Evolutionary conservation across 2,113 vertebrate genomes (phyloP).

Genomic region (Elachura formosa): DNA sequence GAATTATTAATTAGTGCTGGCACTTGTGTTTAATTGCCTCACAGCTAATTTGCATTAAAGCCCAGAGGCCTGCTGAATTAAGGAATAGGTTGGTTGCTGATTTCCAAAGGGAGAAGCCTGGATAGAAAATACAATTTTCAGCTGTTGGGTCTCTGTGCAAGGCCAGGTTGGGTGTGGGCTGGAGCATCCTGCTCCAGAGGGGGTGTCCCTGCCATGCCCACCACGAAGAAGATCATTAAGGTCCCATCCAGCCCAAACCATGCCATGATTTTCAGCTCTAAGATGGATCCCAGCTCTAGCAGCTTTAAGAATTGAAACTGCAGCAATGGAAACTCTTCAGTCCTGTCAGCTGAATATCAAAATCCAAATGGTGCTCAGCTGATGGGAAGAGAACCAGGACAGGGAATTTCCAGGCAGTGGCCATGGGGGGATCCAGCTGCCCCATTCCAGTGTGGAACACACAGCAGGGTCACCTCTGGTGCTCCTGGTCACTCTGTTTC

Average conservation of each 20-base stretch:
- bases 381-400: not conserved
- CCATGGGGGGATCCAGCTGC: not conserved
- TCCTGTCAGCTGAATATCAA: not conserved
- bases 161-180: fast-evolving
- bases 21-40: not conserved
- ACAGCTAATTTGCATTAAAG: not conserved
- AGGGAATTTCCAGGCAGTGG: not conserved
- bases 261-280: not conserved
- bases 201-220: not conserved
- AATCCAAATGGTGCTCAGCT: not conserved
- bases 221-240: not conserved
- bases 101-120: not conserved
- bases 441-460: not conserved
- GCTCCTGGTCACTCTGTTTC: not conserved
- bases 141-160: not conserved
- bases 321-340: not conserved
- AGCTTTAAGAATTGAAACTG: not conserved
- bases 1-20: not conserved
- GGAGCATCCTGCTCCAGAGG: not conserved
- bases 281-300: not conserved
- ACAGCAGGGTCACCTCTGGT: not conserved
- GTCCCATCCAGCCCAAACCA: not conserved
- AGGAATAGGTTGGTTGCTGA: not conserved
- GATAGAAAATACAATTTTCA: not conserved
- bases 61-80: not conserved